These are phyloP conservation scores for Aphis craccivora DNA, from an alignment of 1,140 invertebrate genomes.

Conservation along the genomic window DNA sequence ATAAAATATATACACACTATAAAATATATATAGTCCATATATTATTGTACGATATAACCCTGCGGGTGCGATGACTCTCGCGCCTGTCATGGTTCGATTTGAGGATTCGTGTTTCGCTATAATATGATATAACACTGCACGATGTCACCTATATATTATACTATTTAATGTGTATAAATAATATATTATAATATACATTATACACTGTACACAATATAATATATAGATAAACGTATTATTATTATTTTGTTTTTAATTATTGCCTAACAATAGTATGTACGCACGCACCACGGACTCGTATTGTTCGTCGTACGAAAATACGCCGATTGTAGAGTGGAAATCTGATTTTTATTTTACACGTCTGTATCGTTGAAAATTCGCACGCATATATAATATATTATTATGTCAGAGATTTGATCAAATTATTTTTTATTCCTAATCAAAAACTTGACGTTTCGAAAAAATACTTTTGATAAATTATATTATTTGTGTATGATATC, in stretches of 20 bases:
- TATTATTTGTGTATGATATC: not conserved
- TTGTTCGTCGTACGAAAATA: not conserved
- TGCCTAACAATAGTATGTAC: not conserved
- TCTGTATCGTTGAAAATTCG: not conserved
- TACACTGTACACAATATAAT: not conserved
- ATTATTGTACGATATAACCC: not conserved
- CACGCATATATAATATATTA: not conserved
- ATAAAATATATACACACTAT: not conserved
- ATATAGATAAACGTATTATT: not conserved
- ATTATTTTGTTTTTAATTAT: not conserved
- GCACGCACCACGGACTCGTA: not conserved
- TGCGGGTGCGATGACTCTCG: not conserved
- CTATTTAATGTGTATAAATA: not conserved
- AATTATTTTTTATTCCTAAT: not conserved
- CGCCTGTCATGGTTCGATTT: not conserved
- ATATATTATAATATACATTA: not conserved
- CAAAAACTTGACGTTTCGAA: not conserved
- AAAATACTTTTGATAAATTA: not conserved
- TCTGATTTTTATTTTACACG: not conserved
- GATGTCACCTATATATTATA: not conserved
- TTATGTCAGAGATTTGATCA: not conserved
- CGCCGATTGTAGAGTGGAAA: not conserved
- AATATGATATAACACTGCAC: not conserved
- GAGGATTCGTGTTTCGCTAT: not conserved
- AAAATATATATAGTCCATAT: not conserved